Conservation (phyloP, 2,113 vertebrate genomes). For the Craseonycteris thonglongyai region DNA sequence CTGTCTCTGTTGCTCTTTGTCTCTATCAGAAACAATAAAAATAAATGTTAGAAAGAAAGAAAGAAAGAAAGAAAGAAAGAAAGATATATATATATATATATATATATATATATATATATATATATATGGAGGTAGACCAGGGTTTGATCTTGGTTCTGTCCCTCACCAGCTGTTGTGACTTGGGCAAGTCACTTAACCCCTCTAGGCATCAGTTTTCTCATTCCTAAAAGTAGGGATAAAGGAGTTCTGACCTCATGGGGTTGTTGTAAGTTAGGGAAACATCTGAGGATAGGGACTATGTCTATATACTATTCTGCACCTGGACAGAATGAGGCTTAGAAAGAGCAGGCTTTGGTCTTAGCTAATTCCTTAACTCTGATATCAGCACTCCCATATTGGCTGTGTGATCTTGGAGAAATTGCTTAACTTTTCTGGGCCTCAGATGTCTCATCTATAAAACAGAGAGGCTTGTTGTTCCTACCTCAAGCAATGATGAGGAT, state of each 20-base stretch:
- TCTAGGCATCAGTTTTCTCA: constrained; percentile 3
- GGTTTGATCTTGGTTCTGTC: neutral
- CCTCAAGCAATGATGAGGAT: neutral
- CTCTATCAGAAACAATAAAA: too few species aligned
- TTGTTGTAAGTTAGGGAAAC: neutral
- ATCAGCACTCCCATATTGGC: neutral
- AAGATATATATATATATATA: too few species aligned
- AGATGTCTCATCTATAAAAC: neutral
- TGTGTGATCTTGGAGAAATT: neutral
- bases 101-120: too few species aligned
- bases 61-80: too few species aligned
- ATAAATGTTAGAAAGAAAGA: too few species aligned
- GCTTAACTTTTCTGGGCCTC: neutral
- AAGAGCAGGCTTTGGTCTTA: neutral
- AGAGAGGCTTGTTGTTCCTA: neutral
- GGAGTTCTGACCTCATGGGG: neutral
- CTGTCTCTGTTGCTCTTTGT: too few species aligned
- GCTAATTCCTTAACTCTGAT: neutral
- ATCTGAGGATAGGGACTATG: neutral
- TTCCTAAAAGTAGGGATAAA: constrained; percentile 32
- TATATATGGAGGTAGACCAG: neutral
- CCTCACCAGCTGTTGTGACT: neutral
- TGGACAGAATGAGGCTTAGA: neutral
- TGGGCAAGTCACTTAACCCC: constrained; percentile 8
- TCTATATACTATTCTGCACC: neutral